Percentiles rank a stretch among this genome's conserved stretches.
These are phyloP conservation scores for Apamea anceps DNA, from an alignment of 2,888 invertebrate species.

Conservation along the genomic window DNA sequence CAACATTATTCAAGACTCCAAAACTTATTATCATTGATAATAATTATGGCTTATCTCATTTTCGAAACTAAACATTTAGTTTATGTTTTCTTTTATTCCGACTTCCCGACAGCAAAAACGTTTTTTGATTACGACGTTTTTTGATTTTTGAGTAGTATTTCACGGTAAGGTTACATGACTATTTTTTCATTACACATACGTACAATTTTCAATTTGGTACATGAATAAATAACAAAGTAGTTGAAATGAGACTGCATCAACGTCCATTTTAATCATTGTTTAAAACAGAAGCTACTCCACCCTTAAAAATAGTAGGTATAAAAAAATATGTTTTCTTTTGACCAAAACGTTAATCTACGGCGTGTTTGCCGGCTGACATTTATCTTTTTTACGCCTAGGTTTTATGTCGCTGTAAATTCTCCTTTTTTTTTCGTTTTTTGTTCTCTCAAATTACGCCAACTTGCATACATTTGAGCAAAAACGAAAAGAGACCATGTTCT, in stretches of 20 bases:
- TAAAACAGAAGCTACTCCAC: slow-evolving; percentile 9
- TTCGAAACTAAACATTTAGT: not conserved
- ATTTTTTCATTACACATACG: not conserved
- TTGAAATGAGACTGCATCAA: not conserved
- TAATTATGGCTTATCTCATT: not conserved
- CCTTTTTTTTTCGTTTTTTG: slow-evolving; percentile 37
- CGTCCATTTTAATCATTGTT: slow-evolving; percentile 17
- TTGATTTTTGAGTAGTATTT: not conserved
- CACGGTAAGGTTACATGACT: not conserved
- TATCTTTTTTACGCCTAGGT: slow-evolving; percentile 39
- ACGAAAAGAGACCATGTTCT: slow-evolving; percentile 32
- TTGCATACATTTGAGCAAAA: slow-evolving; percentile 57
- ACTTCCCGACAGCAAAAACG: not conserved
- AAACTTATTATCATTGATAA: too few species aligned
- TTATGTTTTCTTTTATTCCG: not conserved
- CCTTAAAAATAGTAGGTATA: slow-evolving; percentile 8
- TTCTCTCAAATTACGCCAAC: slow-evolving; percentile 40
- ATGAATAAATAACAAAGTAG: not conserved
- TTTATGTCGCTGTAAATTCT: slow-evolving; percentile 37
- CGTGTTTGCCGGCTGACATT: slow-evolving; percentile 34
- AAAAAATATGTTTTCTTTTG: slow-evolving; percentile 46
- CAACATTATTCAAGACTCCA: too few species aligned
- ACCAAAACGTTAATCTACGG: slow-evolving; percentile 39
- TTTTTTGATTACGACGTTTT: too few species aligned
- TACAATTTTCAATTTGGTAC: not conserved